Evolutionary conservation across 2,113 vertebrate species (phyloP), one percentile per base, ranked within the genome.

Genomic region (Acrocephalus kingi): DNA sequence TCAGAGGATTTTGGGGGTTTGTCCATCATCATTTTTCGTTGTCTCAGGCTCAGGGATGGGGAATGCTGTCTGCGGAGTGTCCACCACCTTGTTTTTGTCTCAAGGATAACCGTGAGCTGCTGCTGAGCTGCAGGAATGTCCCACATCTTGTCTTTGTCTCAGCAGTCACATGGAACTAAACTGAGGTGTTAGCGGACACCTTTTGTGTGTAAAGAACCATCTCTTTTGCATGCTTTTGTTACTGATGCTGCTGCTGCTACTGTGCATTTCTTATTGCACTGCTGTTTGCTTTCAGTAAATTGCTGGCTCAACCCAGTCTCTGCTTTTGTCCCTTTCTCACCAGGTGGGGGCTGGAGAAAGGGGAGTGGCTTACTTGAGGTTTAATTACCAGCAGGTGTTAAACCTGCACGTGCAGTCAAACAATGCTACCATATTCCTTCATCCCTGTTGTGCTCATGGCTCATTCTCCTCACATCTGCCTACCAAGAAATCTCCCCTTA

Each of bases 61-160:
- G 24, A 68, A 23, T 18, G 20, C 46, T 21, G 16, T 20, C 28
- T 41, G 12, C 1, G 2, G 33, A 54, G 11, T 18, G 8, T 30
- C 54, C 4, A 0, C 15, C 23, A 39, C 37, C 22, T 66, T 51
- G 45, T 45, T 68, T 45, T 18, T 52, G 19, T 52, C 46, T 45
- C 54, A 39, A 28, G 54, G 37, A 25, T 7, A 68, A 27, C 46
- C 2, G 0, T 11, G 27, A 87, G 63, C 13, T 31, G 27, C 22
- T 23, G 14, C 62, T 1, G 2, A 77, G 63, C 39, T 61, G 37
- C 30, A n/a, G 28, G 75, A 72, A 43, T 0, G 0, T 64, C 5
- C 6, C 22, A 15, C 23, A n/a, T 23, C 37, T 52, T 27, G 14
- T 58, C 45, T 43, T 89, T 51, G 18, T 45, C 37, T 89, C 28